A percentile compares a stretch with the other conserved stretches of the same genome.
Conservation (phyloP, 1,140 invertebrate species). For the Anoplophora glabripennis region DNA sequence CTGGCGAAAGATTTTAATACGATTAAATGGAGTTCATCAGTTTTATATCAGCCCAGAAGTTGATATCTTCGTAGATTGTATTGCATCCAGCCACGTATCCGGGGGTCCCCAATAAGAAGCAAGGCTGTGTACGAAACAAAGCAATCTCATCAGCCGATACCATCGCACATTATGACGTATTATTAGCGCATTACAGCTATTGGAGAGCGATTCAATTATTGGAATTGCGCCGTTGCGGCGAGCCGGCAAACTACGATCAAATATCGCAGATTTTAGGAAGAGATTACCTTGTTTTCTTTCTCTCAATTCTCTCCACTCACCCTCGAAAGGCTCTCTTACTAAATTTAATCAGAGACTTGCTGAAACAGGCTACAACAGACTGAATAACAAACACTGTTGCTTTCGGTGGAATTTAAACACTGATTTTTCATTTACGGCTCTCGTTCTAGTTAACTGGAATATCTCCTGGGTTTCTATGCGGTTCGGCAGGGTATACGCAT, state of each 20-base stretch:
- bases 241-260: constrained; percentile 45
- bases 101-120: constrained; percentile 34
- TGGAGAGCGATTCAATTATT: constrained; percentile 52
- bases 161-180: constrained; percentile 51
- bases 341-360: constrained; percentile 18
- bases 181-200: constrained; percentile 50
- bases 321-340: constrained; percentile 11
- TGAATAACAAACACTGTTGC: constrained; percentile 8
- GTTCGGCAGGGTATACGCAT: too few relatives aligned
- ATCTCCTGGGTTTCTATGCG: too few relatives aligned
- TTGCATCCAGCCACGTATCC: too few relatives aligned
- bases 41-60: too few relatives aligned
- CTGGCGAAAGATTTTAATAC: too few relatives aligned
- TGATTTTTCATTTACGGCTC: too few relatives aligned
- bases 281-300: constrained; percentile 26
- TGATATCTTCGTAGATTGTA: too few relatives aligned
- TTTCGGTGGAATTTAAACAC: too few relatives aligned
- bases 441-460: too few relatives aligned
- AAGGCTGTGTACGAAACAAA: constrained; percentile 46
- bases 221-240: constrained; percentile 49
- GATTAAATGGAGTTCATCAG: too few relatives aligned
- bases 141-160: constrained; percentile 51
- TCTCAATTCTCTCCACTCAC: constrained; percentile 8
- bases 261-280: constrained; percentile 39
- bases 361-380: background rate